phyloP scores from a whole-genome alignment of 2,113 vertebrate genomes.

The Drymodes brunneopygia region DNA sequence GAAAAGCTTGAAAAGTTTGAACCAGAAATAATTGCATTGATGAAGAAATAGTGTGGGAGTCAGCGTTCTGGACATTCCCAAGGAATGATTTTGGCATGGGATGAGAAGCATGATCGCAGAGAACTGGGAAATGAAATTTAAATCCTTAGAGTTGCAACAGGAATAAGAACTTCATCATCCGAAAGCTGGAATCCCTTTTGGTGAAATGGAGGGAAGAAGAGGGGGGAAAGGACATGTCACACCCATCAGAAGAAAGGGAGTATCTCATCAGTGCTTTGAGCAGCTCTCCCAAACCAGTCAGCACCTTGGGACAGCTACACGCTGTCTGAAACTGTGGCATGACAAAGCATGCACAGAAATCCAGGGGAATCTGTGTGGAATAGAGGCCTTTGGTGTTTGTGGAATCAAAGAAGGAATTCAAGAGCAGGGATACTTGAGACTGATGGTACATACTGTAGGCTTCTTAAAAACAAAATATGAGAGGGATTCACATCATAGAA shows the following conservation, averaged over 20 bases:
- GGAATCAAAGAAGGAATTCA: not conserved
- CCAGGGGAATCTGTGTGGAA: not conserved
- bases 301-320: not conserved
- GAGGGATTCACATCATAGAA: not conserved
- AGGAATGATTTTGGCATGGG: not conserved
- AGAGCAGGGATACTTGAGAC: not conserved
- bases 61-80: not conserved
- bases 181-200: not conserved
- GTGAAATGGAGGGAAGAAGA: not conserved
- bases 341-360: not conserved
- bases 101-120: not conserved
- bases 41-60: not conserved
- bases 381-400: not conserved
- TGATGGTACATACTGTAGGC: not conserved
- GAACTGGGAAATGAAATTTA: not conserved
- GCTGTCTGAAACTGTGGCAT: not conserved
- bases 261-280: not conserved
- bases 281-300: not conserved
- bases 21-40: not conserved
- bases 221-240: accelerated
- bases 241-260: not conserved
- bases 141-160: not conserved
- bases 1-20: not conserved
- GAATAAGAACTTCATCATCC: not conserved
- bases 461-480: not conserved